These are phyloP conservation scores for Neodiprion fabricii DNA, from an alignment of 1,140 invertebrate genomes.

Conservation along the genomic window DNA sequence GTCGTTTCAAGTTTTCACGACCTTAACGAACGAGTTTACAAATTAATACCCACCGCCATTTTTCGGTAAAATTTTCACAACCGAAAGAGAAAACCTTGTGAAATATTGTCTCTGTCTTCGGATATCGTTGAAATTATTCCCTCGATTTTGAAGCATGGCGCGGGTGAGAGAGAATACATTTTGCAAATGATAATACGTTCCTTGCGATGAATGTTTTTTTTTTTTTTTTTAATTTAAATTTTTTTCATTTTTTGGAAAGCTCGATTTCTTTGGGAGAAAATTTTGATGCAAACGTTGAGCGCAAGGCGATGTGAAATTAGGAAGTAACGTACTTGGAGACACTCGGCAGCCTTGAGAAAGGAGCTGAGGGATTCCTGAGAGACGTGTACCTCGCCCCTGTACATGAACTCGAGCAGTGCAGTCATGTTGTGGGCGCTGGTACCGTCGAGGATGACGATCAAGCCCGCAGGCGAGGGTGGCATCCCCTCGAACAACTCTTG, in stretches of 20 bases:
- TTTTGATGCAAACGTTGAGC: conserved; percentile 3
- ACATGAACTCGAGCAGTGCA: conserved; percentile 91
- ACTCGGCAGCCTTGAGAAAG: conserved; percentile 89
- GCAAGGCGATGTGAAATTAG: neutral
- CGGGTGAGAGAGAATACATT: too few species aligned
- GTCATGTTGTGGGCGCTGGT: conserved; percentile 88
- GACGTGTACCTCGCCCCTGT: conserved; percentile 90
- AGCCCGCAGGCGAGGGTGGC: conserved; percentile 79
- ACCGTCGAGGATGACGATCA: conserved; percentile 87
- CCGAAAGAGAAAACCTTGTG: too few species aligned
- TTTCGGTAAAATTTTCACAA: too few species aligned
- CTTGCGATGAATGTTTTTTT: neutral
- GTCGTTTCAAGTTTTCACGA: too few species aligned
- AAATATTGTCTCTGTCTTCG: too few species aligned
- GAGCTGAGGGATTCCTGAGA: conserved; percentile 87
- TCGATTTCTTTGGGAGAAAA: conserved; percentile 1
- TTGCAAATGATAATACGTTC: too few species aligned
- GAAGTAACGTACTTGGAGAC: conserved; percentile 72
- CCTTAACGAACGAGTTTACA: too few species aligned
- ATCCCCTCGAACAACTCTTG: conserved; percentile 90
- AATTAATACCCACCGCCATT: too few species aligned
- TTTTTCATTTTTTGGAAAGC: conserved; percentile 9
- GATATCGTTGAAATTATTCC: too few species aligned
- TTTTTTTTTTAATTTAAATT: conserved; percentile 11
- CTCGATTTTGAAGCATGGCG: too few species aligned